Percentiles rank a stretch among this genome's conserved stretches.
Conservation (phyloP, 1,140 invertebrate species). For the Bacillus rossius region DNA sequence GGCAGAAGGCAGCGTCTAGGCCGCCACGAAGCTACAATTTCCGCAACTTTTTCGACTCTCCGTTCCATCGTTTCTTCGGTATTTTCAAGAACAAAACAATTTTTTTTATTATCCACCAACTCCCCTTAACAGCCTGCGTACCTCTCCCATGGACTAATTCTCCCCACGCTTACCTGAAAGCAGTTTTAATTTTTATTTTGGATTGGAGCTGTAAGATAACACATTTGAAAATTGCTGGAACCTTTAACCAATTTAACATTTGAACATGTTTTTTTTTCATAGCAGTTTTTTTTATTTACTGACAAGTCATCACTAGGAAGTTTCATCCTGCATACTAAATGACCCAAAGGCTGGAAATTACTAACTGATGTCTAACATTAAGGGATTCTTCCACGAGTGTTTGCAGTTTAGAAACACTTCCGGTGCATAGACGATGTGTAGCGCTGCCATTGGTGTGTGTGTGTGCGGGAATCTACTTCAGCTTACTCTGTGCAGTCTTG, state of each 20-base stretch:
- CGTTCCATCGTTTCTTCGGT: constrained; percentile 82
- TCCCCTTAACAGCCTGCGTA: not conserved
- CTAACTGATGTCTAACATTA: constrained; percentile 1
- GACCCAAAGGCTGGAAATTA: no score
- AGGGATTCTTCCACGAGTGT: not conserved
- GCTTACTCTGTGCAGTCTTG: no score
- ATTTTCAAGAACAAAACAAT: constrained; percentile 29
- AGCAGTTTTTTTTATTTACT: no score
- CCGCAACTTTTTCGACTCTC: constrained; percentile 75
- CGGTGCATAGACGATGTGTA: not conserved
- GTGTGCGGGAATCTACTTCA: no score
- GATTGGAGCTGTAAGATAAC: no score
- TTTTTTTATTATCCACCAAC: not conserved
- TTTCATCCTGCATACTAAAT: no score
- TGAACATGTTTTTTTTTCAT: no score
- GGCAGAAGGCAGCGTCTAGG: constrained; percentile 38
- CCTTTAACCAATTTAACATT: no score
- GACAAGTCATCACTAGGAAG: no score
- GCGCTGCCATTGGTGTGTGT: not conserved
- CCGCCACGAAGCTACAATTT: constrained; percentile 58
- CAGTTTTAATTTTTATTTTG: no score
- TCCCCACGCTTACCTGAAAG: no score
- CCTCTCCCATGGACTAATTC: not conserved
- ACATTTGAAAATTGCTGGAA: no score
- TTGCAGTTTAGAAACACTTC: constrained; percentile 2